A percentile compares a stretch with the other conserved stretches of the same genome.
phyloP scores from a whole-genome alignment of 2,797 vertebrate species.

The Halcyon smyrnensis region DNA sequence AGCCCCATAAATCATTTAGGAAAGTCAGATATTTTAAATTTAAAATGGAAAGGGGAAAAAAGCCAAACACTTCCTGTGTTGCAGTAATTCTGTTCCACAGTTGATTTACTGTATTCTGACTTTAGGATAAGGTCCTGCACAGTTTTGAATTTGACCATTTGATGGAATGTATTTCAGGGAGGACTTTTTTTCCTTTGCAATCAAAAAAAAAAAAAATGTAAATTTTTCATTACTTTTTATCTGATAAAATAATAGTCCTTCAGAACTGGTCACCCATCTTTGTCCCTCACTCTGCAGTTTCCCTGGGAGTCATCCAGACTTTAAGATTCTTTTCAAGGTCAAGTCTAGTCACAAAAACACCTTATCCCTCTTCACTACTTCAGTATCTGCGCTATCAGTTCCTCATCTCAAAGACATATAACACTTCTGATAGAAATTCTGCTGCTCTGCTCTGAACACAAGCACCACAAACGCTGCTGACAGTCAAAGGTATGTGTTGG shows the following conservation, averaged over 20 bases:
- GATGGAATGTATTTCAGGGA: not conserved
- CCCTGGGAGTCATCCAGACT: not conserved
- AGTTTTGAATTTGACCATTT: not conserved
- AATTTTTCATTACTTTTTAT: not conserved
- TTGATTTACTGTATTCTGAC: not conserved
- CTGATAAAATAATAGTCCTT: not conserved
- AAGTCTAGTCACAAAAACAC: not conserved
- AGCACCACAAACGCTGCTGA: not conserved
- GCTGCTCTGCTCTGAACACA: not conserved
- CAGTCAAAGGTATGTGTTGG: not conserved
- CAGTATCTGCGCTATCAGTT: not conserved
- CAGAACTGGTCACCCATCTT: not conserved
- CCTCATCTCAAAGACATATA: not conserved
- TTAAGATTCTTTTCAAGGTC: not conserved
- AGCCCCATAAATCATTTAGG: constrained; percentile 38
- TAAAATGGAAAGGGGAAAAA: not conserved
- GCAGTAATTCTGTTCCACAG: not conserved
- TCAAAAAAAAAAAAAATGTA: not conserved
- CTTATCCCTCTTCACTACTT: not conserved
- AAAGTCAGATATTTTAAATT: constrained; percentile 36
- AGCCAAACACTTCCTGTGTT: not conserved
- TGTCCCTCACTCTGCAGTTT: not conserved
- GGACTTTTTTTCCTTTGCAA: not conserved
- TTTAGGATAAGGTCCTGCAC: not conserved
- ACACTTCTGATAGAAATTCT: not conserved